Conservation (phyloP, 2,797 vertebrate species). For the Leptatherina wallacei region DNA sequence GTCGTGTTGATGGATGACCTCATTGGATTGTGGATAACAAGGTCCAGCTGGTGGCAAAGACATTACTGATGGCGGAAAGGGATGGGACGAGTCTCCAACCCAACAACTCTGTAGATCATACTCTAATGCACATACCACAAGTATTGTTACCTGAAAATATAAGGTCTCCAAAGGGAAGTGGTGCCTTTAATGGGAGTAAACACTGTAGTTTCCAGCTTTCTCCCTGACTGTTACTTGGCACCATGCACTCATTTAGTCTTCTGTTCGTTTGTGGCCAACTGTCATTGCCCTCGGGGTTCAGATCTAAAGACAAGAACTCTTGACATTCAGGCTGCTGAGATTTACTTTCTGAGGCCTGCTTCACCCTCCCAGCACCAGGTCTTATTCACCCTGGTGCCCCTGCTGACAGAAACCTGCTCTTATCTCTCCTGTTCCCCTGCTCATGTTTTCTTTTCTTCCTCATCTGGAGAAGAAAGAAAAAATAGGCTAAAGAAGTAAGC, state of each 20-base stretch:
- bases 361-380: slow-evolving; percentile 55
- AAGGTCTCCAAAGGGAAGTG: slow-evolving; percentile 37
- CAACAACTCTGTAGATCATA: slow-evolving; percentile 43
- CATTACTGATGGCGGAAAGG: slow-evolving; percentile 36
- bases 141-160: slow-evolving; percentile 49
- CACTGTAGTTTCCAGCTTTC: slow-evolving; percentile 51
- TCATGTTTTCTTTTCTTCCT: slow-evolving; percentile 62
- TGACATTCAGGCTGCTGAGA: slow-evolving; percentile 70
- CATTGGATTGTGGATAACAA: slow-evolving; percentile 62
- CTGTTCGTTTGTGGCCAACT: slow-evolving; percentile 1
- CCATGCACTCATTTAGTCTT: slow-evolving; percentile 40
- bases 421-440: slow-evolving; percentile 47
- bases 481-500: slow-evolving; percentile 19
- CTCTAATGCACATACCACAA: slow-evolving; percentile 46
- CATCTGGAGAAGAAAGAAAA: slow-evolving; percentile 55
- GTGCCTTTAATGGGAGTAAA: slow-evolving; percentile 53
- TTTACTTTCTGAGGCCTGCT: slow-evolving; percentile 72
- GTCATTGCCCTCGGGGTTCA: slow-evolving; percentile 52
- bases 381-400: slow-evolving; percentile 53
- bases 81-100: slow-evolving; percentile 17
- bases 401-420: slow-evolving; percentile 66
- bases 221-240: slow-evolving; percentile 55
- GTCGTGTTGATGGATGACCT: slow-evolving; percentile 66
- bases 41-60: slow-evolving; percentile 64
- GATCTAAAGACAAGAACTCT: slow-evolving; percentile 74